These are phyloP conservation scores for Neocloeon triangulifer DNA, from an alignment of 1,140 invertebrate species.

Conservation along the genomic window DNA sequence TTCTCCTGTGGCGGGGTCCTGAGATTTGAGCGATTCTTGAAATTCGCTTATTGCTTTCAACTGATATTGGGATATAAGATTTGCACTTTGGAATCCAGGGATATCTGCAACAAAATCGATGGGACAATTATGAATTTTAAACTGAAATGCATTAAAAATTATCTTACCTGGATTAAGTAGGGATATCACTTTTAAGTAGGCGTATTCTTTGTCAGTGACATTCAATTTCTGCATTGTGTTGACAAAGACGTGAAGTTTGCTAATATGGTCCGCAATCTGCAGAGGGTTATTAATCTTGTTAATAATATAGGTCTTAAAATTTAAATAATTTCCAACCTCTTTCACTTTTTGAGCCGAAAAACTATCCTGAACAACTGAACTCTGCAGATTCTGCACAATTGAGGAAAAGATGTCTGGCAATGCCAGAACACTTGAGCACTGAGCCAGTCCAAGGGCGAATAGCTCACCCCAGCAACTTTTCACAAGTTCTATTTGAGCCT, in stretches of 20 bases:
- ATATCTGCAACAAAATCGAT: too few species aligned
- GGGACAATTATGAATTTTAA: too few species aligned
- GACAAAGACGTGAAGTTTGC: conserved; percentile 63
- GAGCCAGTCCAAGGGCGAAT: conserved; percentile 36
- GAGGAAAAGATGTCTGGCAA: conserved; percentile 31
- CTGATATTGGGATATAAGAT: too few species aligned
- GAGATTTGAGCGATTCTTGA: too few species aligned
- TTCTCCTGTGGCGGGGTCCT: too few species aligned
- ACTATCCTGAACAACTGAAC: conserved; percentile 16
- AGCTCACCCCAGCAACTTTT: conserved; percentile 36
- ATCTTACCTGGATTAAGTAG: conserved; percentile 45
- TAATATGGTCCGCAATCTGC: conserved; percentile 54
- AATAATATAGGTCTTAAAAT: too few species aligned
- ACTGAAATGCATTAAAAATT: too few species aligned
- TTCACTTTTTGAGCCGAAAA: conserved; percentile 20
- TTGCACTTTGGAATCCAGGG: too few species aligned
- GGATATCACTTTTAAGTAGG: conserved; percentile 69
- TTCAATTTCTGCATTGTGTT: conserved; percentile 46
- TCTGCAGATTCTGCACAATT: conserved; percentile 19
- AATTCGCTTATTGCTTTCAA: too few species aligned
- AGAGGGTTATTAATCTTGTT: conserved; percentile 8
- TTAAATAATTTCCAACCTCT: conserved; percentile 11
- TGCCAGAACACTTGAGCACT: conserved; percentile 32
- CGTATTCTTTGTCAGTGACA: conserved; percentile 64
- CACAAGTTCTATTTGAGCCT: conserved; percentile 28